These are phyloP conservation scores for Agrochola circellaris DNA, from an alignment of 2,888 invertebrate species.

Conservation along the genomic window DNA sequence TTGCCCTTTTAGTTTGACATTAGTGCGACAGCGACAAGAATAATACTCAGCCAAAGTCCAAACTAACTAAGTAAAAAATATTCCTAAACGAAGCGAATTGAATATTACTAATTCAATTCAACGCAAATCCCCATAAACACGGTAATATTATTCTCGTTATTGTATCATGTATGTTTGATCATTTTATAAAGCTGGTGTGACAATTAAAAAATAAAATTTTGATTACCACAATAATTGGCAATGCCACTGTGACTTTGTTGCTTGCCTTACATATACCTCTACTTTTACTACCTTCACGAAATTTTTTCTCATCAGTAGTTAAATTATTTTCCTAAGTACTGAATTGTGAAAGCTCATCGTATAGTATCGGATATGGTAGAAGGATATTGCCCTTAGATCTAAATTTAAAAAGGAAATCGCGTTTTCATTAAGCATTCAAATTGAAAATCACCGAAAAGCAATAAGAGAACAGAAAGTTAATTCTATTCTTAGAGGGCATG, in stretches of 20 bases:
- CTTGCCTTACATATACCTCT: neutral
- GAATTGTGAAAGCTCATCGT: neutral
- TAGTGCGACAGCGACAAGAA: no score
- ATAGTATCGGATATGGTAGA: neutral
- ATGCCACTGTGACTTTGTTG: neutral
- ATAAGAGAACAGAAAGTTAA: conserved; percentile 23
- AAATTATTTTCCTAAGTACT: neutral
- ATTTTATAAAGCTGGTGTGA: neutral
- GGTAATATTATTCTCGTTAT: neutral
- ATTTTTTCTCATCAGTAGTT: neutral
- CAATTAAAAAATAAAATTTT: no score
- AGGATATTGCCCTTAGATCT: neutral
- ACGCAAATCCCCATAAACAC: no score
- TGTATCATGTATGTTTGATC: neutral
- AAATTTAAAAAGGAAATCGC: conserved; percentile 10
- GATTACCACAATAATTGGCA: neutral
- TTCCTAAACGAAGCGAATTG: no score
- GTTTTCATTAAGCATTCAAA: conserved; percentile 45
- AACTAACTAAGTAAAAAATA: no score
- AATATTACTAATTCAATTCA: no score
- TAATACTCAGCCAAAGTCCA: no score
- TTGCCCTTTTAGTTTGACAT: no score
- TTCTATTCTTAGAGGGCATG: conserved; percentile 24
- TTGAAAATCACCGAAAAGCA: conserved; percentile 38
- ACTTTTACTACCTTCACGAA: neutral